phyloP scores from a whole-genome alignment of 2,888 invertebrate genomes.

The Actias luna region DNA sequence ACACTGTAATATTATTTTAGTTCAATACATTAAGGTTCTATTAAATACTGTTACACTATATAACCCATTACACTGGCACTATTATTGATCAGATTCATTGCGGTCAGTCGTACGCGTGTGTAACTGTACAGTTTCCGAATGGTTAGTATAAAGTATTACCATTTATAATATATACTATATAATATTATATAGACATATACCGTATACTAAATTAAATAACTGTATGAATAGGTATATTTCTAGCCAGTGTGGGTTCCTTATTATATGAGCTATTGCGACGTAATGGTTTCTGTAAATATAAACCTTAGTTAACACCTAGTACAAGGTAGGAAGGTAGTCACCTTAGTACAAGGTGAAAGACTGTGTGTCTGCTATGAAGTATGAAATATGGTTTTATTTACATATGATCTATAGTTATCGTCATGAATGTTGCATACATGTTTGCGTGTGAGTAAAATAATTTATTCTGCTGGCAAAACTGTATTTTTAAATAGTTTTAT shows the following conservation, averaged over 20 bases:
- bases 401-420: neutral
- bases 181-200: neutral
- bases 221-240: neutral
- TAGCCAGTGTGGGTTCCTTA: neutral
- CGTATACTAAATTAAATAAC: neutral
- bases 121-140: neutral
- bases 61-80: neutral
- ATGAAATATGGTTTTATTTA: slow-evolving; percentile 4
- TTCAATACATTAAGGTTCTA: neutral
- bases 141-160: no score
- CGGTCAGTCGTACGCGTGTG: neutral
- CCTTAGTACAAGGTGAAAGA: slow-evolving; percentile 5
- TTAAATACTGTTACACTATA: neutral
- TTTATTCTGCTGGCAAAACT: neutral
- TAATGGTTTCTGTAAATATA: slow-evolving; percentile 8
- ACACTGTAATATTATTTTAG: no score
- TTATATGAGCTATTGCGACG: neutral
- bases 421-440: neutral
- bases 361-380: slow-evolving; percentile 1
- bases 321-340: no score
- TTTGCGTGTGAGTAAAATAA: neutral
- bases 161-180: neutral
- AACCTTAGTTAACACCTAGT: no score
- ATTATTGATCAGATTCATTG: neutral
- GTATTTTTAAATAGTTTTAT: neutral